phyloP scores from a whole-genome alignment of 1,140 invertebrate genomes.

The Drosophila setifemur region DNA sequence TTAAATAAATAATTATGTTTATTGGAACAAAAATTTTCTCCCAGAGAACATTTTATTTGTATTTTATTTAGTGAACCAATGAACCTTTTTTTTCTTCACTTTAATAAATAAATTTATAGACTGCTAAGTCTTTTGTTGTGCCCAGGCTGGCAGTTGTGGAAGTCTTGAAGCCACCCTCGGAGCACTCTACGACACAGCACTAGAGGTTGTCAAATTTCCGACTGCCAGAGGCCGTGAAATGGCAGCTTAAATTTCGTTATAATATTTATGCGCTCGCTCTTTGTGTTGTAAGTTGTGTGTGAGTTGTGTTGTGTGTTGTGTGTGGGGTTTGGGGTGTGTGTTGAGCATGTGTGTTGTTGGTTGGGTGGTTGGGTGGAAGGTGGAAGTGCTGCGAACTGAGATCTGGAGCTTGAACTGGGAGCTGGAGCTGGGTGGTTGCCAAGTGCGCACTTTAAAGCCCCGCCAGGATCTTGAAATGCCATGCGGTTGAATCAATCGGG shows the following conservation, averaged over 20 bases:
- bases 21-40: no score
- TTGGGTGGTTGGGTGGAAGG: not conserved
- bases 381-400: not conserved
- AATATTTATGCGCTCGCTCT: constrained; percentile 53
- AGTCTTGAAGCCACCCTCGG: not conserved
- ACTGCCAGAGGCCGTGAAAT: constrained; percentile 32
- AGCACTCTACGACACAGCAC: not conserved
- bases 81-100: no score
- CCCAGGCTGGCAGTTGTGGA: no score
- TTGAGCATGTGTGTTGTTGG: not conserved
- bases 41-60: no score
- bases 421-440: constrained; percentile 1
- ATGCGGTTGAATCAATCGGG: constrained; percentile 22
- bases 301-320: not conserved
- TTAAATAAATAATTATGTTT: no score
- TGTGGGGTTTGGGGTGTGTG: not conserved
- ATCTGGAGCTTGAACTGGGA: no score
- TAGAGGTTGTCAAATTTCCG: constrained; percentile 30
- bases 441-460: constrained; percentile 26
- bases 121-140: no score
- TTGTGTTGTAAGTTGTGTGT: not conserved
- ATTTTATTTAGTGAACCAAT: no score
- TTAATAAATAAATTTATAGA: no score
- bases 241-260: constrained; percentile 46
- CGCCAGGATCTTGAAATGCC: constrained; percentile 1